These are phyloP conservation scores for Callocephalon fimbriatum DNA, from an alignment of 2,113 vertebrate genomes.

Conservation along the genomic window DNA sequence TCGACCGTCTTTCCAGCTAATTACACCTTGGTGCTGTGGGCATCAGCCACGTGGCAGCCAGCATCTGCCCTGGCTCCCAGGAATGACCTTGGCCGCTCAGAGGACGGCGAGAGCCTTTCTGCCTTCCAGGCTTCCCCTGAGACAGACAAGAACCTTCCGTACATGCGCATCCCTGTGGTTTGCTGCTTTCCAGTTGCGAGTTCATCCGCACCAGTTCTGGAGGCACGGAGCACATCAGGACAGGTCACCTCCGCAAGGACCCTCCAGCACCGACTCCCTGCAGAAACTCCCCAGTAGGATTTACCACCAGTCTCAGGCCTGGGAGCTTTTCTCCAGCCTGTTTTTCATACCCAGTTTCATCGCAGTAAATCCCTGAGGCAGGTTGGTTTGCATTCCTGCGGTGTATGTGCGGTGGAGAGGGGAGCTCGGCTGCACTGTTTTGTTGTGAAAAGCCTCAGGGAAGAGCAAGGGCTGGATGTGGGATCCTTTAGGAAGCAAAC, in stretches of 20 bases:
- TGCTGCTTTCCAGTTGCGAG: not conserved
- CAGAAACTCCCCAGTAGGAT: not conserved
- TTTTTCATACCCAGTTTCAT: not conserved
- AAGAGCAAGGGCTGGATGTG: not conserved
- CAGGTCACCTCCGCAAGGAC: not conserved
- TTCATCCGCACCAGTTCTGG: not conserved
- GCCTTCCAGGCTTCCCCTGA: not conserved
- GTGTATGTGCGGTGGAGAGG: accelerated
- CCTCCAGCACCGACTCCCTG: too few species aligned
- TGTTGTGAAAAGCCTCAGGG: not conserved
- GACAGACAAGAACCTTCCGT: not conserved
- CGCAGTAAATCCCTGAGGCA: not conserved
- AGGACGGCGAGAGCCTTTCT: not conserved
- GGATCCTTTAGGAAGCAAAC: not conserved
- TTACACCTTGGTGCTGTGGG: not conserved
- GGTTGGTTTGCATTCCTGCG: not conserved
- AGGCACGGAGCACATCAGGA: accelerated
- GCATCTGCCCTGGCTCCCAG: not conserved
- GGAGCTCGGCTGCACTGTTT: accelerated
- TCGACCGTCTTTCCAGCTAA: not conserved
- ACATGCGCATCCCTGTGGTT: accelerated
- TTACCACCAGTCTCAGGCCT: not conserved
- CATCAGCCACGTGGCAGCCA: not conserved
- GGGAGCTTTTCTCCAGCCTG: not conserved
- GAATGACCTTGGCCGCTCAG: not conserved